Evolutionary conservation across 2,113 vertebrate species (phyloP).

Genomic region (Cranoglanis bouderius): DNA sequence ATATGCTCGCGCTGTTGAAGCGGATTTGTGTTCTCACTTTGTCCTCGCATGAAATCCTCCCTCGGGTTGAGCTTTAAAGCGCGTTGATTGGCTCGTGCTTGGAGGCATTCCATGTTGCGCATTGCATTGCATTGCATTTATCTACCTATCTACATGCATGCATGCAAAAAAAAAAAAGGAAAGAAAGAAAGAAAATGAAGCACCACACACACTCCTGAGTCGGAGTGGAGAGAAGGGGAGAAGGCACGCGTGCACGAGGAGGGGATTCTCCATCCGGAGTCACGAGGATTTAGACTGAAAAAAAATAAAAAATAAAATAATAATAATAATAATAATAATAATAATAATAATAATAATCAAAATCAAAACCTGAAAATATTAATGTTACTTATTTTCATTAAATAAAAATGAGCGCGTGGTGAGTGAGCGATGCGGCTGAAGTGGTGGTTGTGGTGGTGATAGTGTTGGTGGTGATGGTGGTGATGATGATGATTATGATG

Average conservation of each 20-base stretch:
- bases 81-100: conserved; percentile 13
- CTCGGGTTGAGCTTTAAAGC: background rate
- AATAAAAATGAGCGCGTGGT: background rate
- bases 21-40: background rate
- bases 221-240: background rate
- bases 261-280: too few species aligned
- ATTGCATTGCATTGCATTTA: conserved; percentile 27
- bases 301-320: background rate
- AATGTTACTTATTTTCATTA: background rate
- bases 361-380: background rate
- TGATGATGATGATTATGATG: background rate
- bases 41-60: conserved; percentile 37
- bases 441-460: background rate
- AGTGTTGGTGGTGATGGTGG: background rate
- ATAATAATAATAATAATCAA: background rate
- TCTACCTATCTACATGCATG: background rate
- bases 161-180: background rate
- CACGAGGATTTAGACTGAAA: background rate
- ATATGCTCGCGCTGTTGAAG: background rate
- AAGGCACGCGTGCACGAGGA: background rate
- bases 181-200: background rate
- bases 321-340: too few species aligned
- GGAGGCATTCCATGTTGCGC: conserved; percentile 15
- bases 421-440: background rate
- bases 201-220: background rate